Percentiles rank a stretch among this genome's conserved stretches.
These are phyloP conservation scores for Caenorhabditis elegans DNA, from an alignment of 1,140 invertebrate genomes.

Conservation along the genomic window WBcel235 BX284606.5:16531501-16532000, in stretches of 20 bases:
- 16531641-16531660: neutral
- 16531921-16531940: conserved; percentile 18
- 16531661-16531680: neutral
- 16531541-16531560: neutral
- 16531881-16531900: neutral
- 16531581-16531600: neutral
- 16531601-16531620: conserved; percentile 31
- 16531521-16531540: conserved; percentile 29
- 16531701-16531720: neutral
- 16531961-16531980: neutral
- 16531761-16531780: neutral
- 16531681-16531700: neutral
- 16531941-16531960: conserved; percentile 1
- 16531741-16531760: too few relatives aligned
- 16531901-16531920: neutral
- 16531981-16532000: too few relatives aligned
- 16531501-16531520: conserved; percentile 9
- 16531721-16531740: neutral
- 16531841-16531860: neutral
- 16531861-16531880: neutral
- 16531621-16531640: conserved; percentile 14
- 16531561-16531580: conserved; percentile 28
- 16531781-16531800: neutral
- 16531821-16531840: neutral
- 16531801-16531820: neutral